phyloP scores from a whole-genome alignment of 2,797 vertebrate genomes.

The Adelosebastes latens region DNA sequence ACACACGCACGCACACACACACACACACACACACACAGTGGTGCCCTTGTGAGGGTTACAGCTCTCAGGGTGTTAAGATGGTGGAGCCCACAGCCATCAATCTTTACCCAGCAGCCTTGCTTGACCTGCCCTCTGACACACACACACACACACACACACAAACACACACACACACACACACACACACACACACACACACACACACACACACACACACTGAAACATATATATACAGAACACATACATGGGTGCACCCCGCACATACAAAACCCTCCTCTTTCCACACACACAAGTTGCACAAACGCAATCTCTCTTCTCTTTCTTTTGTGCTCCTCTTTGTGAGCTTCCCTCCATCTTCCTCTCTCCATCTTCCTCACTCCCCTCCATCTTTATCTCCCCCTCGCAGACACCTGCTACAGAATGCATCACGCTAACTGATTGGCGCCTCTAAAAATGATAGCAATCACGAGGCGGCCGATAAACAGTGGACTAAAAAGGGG shows the following conservation, averaged over 20 bases:
- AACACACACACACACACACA: constrained; percentile 13
- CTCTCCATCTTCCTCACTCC: constrained; percentile 10
- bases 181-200: background rate
- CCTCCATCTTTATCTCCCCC: constrained; percentile 56
- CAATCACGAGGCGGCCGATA: constrained; percentile 66
- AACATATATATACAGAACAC: constrained; percentile 3
- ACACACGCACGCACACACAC: constrained; percentile 33
- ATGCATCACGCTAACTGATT: constrained; percentile 63
- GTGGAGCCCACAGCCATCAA: constrained; percentile 74
- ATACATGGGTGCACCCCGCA: background rate
- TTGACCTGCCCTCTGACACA: constrained; percentile 68
- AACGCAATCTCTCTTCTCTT: constrained; percentile 21
- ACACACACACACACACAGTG: constrained; percentile 35
- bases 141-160: constrained; percentile 24
- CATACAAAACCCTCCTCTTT: background rate
- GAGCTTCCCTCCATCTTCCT: constrained; percentile 14
- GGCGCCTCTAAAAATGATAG: constrained; percentile 69
- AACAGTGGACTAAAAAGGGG: constrained; percentile 59
- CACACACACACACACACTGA: constrained; percentile 4
- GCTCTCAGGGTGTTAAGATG: constrained; percentile 70
- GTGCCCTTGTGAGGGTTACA: constrained; percentile 81
- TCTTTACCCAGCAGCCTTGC: constrained; percentile 75
- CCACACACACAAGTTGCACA: constrained; percentile 8
- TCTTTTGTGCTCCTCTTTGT: constrained; percentile 6
- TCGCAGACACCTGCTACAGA: constrained; percentile 57